These are phyloP conservation scores for Trogon melanurus DNA, from an alignment of 2,113 vertebrate species.

Conservation along the genomic window DNA sequence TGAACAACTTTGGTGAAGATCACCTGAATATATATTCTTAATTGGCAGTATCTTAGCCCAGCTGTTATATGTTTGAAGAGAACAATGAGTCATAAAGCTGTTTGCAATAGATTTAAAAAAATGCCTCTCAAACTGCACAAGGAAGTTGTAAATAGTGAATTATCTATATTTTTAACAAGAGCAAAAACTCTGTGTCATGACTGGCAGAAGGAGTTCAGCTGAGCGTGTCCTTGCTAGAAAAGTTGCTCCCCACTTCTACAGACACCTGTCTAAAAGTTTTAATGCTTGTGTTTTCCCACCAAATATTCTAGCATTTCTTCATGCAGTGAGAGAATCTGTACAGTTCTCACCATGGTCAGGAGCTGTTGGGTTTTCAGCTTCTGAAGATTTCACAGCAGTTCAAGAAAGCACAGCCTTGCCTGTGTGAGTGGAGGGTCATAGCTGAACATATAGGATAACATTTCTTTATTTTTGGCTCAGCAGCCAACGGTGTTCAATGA, in stretches of 20 bases:
- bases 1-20: conserved; percentile 58
- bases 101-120: not conserved
- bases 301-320: not conserved
- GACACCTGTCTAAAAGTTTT: not conserved
- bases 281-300: not conserved
- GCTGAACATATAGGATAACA: not conserved
- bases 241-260: not conserved
- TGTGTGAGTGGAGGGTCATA: not conserved
- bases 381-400: not conserved
- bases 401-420: not conserved
- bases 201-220: not conserved
- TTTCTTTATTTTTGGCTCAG: not conserved
- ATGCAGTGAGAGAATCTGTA: not conserved
- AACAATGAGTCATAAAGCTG: not conserved
- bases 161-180: not conserved
- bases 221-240: not conserved
- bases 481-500: not conserved
- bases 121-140: not conserved
- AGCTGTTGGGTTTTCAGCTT: not conserved
- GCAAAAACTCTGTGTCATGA: not conserved
- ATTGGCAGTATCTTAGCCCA: not conserved
- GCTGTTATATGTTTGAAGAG: not conserved
- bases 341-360: not conserved
- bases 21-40: conserved; percentile 16
- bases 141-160: not conserved